Conservation (phyloP, 2,113 vertebrate genomes). For the Pheucticus melanocephalus region DNA sequence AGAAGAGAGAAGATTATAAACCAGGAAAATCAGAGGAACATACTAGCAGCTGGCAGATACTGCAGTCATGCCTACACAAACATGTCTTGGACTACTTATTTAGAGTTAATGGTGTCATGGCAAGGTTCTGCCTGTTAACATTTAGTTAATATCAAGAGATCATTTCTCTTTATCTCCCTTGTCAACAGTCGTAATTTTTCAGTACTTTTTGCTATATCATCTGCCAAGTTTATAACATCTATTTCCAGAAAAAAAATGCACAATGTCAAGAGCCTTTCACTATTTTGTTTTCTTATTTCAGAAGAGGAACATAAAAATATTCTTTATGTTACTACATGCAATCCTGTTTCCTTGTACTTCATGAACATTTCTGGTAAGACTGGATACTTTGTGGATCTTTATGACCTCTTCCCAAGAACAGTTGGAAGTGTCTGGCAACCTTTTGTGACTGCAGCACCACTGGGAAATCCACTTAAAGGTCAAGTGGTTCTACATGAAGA, state of each 20-base stretch:
- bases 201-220: background rate
- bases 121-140: background rate
- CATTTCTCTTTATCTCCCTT: background rate
- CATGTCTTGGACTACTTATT: background rate
- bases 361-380: constrained; percentile 77
- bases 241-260: background rate
- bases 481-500: constrained; percentile 95
- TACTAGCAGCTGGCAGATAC: background rate
- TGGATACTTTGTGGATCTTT: constrained; percentile 84
- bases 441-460: constrained; percentile 84
- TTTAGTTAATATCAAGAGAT: background rate
- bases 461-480: constrained; percentile 85
- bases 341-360: constrained; percentile 87
- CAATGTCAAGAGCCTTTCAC: background rate
- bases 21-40: background rate
- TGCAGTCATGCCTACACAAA: background rate
- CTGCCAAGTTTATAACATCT: background rate
- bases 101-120: background rate
- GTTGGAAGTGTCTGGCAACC: constrained; percentile 88
- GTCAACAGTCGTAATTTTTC: background rate
- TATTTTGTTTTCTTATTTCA: constrained; percentile 50
- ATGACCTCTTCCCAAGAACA: constrained; percentile 88
- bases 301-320: constrained; percentile 69
- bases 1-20: background rate
- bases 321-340: constrained; percentile 87